Percentiles rank a stretch among this genome's conserved stretches.
Conservation (phyloP, 2,797 vertebrate species). For the Rhinophrynus dorsalis region DNA sequence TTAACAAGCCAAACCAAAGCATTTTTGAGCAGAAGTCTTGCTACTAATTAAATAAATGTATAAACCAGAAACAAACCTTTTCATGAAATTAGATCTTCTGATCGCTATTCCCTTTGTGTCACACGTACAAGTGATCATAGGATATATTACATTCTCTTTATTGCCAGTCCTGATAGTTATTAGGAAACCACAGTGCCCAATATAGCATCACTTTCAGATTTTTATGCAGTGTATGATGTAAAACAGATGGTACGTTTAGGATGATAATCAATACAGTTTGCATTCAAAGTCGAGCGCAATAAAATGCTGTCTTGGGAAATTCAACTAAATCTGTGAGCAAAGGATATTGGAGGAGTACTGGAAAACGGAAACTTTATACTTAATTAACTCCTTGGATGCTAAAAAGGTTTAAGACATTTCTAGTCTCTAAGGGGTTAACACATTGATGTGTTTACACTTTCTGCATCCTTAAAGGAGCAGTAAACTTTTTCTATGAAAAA, state of each 20-base stretch:
- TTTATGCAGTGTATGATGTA: constrained; percentile 74
- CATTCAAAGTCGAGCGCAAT: constrained; percentile 70
- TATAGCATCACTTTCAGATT: constrained; percentile 68
- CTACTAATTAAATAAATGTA: constrained; percentile 70
- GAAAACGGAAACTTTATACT: no score
- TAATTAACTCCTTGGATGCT: no score
- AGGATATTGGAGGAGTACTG: constrained; percentile 63
- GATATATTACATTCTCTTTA: constrained; percentile 82
- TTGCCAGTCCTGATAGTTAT: constrained; percentile 71
- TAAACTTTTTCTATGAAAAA: no score
- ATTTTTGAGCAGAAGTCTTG: constrained; percentile 43
- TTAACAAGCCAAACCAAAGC: constrained; percentile 43
- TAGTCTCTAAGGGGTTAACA: no score
- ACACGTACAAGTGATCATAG: constrained; percentile 83
- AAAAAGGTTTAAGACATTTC: no score
- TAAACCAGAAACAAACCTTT: constrained; percentile 67
- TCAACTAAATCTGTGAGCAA: no score
- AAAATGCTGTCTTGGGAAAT: constrained; percentile 84
- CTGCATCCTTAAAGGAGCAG: no score
- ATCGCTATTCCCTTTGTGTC: constrained; percentile 63
- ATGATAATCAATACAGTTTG: constrained; percentile 84
- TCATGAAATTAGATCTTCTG: constrained; percentile 75
- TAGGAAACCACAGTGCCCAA: constrained; percentile 70
- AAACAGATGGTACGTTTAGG: constrained; percentile 86
- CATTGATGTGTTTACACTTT: no score